Percentiles rank a stretch among this genome's conserved stretches.
Evolutionary conservation across 1,140 invertebrate species (phyloP).

Genomic region (Coenobita brevimanus): DNA sequence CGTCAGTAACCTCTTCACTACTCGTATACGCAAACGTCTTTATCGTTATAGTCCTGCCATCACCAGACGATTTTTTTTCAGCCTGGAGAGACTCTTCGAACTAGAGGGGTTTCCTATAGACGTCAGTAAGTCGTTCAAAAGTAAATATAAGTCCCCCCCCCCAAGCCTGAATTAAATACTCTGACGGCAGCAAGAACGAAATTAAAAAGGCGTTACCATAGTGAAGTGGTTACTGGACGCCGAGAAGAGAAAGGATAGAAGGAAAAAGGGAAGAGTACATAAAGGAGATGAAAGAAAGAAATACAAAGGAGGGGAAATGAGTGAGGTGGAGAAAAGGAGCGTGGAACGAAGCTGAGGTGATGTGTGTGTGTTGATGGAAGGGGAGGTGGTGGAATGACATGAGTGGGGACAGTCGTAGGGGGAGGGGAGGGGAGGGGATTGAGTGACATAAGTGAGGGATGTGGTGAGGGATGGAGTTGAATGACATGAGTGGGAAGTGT

Average conservation of each 20-base stretch:
- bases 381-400: background rate
- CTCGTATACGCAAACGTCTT: too few species aligned
- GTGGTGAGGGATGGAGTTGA: too few species aligned
- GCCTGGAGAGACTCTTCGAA: too few species aligned
- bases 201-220: background rate
- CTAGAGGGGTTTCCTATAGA: too few species aligned
- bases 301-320: background rate
- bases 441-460: background rate
- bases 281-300: background rate
- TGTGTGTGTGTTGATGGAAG: background rate
- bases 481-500: too few species aligned
- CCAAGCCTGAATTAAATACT: conserved; percentile 13
- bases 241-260: background rate
- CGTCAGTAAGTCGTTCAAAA: too few species aligned
- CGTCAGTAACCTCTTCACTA: too few species aligned
- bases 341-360: background rate
- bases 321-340: conserved; percentile 6
- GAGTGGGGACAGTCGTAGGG: background rate
- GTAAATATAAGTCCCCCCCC: too few species aligned
- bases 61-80: too few species aligned
- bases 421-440: background rate
- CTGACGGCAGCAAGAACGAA: background rate
- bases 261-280: background rate
- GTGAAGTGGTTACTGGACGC: background rate
- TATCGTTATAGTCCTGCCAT: too few species aligned